Base-by-base conservation (phyloP, 2,797 vertebrate species). In the Lepus townsendii region DNA sequence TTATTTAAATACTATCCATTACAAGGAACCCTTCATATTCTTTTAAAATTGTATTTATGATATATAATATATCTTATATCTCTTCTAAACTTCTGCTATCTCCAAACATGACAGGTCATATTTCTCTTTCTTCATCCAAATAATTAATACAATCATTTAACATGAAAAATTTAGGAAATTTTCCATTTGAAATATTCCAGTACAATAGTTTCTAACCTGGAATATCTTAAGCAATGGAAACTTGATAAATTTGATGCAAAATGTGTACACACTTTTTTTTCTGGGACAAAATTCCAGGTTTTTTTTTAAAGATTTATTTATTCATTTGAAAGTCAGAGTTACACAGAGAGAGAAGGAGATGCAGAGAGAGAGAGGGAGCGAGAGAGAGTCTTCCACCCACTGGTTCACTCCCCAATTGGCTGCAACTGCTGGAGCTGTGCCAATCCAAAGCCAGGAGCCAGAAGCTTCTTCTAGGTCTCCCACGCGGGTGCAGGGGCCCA, bases 181-280 rank as follows among this genome's bases (percentile, higher is more conserved):
- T 85, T 88, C 24, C 27, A 73, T 12, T 84, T 17, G 52, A 76
- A 57, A 73, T 92, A 32, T 57, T 95, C 57, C 87, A 24, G 2
- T 54, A 50, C 5, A 57, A 5, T 35, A 62, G 50, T 60, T 86
- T 14, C 86, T 95, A 83, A 76, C 32, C 3, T 83, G n/a, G 5
- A 30, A 90, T 77, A 42, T 47, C 88, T 89, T 75, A 76, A 84
- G 9, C 42, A 93, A 69, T 26, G 88, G 12, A 13, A 63, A 2
- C 57, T 95, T 85, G 30, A 84, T 69, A 17, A 90, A 82, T 88
- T 91, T 79, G 89, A 83, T 84, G 30, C 7, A 91, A 69, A 76
- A 89, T 89, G n/a, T 88, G 19, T 71, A 4, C 13, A 35, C 78
- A 30, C 38, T 42, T 94, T 16, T 90, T 77, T 88, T 91, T 22